These are phyloP conservation scores for Poeciliopsis turrubarensis DNA, from an alignment of 2,113 vertebrate species.

Conservation along the genomic window DNA sequence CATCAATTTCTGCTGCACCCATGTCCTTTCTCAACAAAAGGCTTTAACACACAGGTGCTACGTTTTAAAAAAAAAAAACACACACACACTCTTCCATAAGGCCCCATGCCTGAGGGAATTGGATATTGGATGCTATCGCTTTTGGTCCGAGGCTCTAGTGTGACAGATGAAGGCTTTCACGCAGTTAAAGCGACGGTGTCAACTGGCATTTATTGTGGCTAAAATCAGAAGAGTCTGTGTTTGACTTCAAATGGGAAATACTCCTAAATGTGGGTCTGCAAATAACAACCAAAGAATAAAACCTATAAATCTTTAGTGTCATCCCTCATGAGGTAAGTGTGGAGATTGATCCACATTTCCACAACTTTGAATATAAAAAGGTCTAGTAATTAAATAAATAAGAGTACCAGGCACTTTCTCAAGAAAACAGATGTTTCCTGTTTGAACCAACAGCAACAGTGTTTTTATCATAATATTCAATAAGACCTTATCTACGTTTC, in stretches of 20 bases:
- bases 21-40: conserved; percentile 20
- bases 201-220: background rate
- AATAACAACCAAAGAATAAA: background rate
- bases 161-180: conserved; percentile 42
- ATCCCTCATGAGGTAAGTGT: background rate
- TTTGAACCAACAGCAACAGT: too few relatives aligned
- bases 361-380: background rate
- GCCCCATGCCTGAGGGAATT: conserved; percentile 44
- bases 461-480: too few relatives aligned
- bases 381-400: background rate
- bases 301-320: background rate
- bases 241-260: background rate
- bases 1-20: conserved; percentile 49
- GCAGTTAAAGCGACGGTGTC: conserved; percentile 21
- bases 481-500: too few relatives aligned
- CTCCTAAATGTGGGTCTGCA: background rate
- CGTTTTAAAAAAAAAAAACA: conserved; percentile 28
- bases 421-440: too few relatives aligned
- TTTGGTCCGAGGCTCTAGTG: conserved; percentile 7
- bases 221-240: background rate
- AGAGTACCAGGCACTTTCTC: background rate
- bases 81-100: conserved; percentile 22
- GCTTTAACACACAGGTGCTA: conserved; percentile 22
- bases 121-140: conserved; percentile 57
- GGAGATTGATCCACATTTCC: background rate